Evolutionary conservation across 2,888 invertebrate species (phyloP).

Genomic region (Xylocampa areola): DNA sequence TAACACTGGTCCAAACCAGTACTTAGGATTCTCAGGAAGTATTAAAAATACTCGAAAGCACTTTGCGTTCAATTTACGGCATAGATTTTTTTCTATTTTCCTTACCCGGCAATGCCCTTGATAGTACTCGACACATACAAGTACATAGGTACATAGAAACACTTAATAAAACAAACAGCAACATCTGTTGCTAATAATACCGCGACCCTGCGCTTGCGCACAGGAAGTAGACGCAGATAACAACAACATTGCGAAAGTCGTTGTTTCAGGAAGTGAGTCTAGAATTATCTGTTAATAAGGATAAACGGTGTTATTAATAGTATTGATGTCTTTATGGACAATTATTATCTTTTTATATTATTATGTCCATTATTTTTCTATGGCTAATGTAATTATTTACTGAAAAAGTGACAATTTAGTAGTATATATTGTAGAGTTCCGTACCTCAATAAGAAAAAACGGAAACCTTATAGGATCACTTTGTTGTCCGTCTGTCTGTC

Average conservation of each 20-base stretch:
- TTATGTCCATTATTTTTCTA: too few relatives aligned
- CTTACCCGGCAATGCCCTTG: slow-evolving; percentile 23
- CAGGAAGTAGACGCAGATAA: slow-evolving; percentile 48
- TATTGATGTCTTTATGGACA: slow-evolving; percentile 38
- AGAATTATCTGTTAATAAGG: slow-evolving; percentile 46
- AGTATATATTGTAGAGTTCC: too few relatives aligned
- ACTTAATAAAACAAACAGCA: slow-evolving; percentile 52
- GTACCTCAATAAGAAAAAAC: too few relatives aligned
- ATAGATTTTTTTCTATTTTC: slow-evolving; percentile 3
- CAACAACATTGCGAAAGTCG: slow-evolving; percentile 49
- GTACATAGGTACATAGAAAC: slow-evolving; percentile 5
- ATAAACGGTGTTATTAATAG: slow-evolving; percentile 36
- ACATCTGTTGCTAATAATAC: slow-evolving; percentile 46
- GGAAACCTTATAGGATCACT: too few relatives aligned
- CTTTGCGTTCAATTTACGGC: background rate
- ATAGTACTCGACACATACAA: slow-evolving; percentile 9
- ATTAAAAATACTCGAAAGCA: background rate
- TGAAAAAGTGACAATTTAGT: too few relatives aligned
- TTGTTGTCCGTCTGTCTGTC: too few relatives aligned
- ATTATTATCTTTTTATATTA: slow-evolving; percentile 2
- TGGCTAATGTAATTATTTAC: too few relatives aligned
- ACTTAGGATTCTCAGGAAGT: too few relatives aligned
- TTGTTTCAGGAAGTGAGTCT: slow-evolving; percentile 33
- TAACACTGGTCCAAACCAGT: too few relatives aligned
- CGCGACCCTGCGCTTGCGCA: slow-evolving; percentile 39